Evolutionary conservation across 2,113 vertebrate species (phyloP).

Genomic region (Panthera uncia): DNA sequence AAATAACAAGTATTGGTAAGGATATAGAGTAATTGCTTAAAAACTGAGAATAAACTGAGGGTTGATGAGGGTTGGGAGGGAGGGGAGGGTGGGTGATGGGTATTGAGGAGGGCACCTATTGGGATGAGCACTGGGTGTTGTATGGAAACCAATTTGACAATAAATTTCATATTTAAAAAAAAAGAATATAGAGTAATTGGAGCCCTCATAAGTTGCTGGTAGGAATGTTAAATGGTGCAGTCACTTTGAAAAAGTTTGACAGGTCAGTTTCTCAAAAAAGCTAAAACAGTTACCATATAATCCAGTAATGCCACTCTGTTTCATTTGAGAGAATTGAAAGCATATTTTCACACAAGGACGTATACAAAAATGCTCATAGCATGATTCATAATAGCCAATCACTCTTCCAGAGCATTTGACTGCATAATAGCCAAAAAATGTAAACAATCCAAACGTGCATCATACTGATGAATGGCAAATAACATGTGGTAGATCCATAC

Average conservation of each 20-base stretch:
- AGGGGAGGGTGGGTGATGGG: too few species aligned
- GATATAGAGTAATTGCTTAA: neutral
- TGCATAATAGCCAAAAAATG: neutral
- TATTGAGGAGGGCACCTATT: too few species aligned
- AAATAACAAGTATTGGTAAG: neutral
- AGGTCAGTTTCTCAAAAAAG: neutral
- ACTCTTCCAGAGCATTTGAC: neutral
- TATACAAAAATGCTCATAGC: neutral
- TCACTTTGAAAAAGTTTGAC: constrained; percentile 6
- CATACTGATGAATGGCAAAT: neutral
- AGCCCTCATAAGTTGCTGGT: neutral
- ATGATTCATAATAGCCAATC: neutral
- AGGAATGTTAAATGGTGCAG: neutral
- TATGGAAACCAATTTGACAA: too few species aligned
- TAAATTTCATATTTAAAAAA: too few species aligned
- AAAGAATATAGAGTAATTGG: neutral
- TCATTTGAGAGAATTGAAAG: neutral
- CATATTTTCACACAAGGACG: neutral
- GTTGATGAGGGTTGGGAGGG: too few species aligned
- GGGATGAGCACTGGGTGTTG: too few species aligned
- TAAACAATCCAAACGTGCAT: neutral
- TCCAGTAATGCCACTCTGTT: neutral
- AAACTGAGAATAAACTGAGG: too few species aligned
- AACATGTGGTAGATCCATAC: neutral
- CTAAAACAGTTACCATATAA: neutral